Evolutionary conservation across 2,113 vertebrate genomes (phyloP).

Genomic region (Microtus montanus): DNA sequence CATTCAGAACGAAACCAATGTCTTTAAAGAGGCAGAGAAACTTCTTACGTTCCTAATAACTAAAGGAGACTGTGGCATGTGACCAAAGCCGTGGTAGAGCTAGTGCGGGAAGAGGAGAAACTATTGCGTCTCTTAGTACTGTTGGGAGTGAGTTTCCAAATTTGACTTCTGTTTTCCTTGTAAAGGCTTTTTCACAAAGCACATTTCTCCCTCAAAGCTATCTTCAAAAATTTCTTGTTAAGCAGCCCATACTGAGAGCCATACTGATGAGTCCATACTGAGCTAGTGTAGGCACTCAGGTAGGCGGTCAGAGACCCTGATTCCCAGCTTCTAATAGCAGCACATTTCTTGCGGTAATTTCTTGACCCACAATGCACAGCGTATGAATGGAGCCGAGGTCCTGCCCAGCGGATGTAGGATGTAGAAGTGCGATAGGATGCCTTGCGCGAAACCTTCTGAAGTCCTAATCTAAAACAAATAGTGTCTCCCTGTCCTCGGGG

Average conservation of each 20-base stretch:
- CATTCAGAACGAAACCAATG: not conserved
- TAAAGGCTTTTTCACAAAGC: not conserved
- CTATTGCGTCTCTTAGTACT: not conserved
- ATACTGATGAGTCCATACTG: not conserved
- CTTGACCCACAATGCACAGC: not conserved
- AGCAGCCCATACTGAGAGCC: not conserved
- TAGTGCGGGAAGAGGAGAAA: not conserved
- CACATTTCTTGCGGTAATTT: accelerated
- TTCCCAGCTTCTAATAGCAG: not conserved
- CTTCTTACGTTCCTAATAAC: not conserved
- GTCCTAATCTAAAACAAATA: slow-evolving; percentile 73
- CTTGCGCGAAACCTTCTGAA: slow-evolving; percentile 15
- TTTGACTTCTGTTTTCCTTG: not conserved
- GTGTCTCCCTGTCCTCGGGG: slow-evolving; percentile 1
- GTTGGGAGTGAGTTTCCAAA: not conserved
- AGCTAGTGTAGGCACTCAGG: not conserved
- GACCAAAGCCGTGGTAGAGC: not conserved
- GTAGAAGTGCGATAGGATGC: not conserved
- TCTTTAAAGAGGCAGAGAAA: not conserved
- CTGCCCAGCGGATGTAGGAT: slow-evolving; percentile 31
- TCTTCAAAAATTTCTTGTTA: not conserved
- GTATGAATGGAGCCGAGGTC: not conserved
- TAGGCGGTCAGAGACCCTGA: not conserved
- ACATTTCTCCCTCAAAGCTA: not conserved
- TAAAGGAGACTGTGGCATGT: not conserved